A percentile compares a stretch with the other conserved stretches of the same genome.
Conservation (phyloP, 2,888 invertebrate genomes). For the Agrotis clavis region DNA sequence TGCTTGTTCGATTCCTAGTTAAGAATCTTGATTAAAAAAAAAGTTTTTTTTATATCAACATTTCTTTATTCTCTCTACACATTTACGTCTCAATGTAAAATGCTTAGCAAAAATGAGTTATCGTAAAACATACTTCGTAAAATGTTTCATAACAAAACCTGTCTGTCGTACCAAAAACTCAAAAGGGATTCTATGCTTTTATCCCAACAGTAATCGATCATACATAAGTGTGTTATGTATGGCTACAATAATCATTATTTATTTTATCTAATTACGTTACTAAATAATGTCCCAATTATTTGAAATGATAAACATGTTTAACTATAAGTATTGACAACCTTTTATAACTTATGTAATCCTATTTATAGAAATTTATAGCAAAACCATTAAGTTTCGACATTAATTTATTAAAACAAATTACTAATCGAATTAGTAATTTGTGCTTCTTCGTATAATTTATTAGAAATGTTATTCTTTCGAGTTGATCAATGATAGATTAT, state of each 20-base stretch:
- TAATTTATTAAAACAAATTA: too few species aligned
- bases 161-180: not conserved
- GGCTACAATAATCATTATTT: conserved; percentile 33
- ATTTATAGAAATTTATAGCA: conserved; percentile 53
- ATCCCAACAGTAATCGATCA: conserved; percentile 37
- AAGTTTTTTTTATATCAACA: not conserved
- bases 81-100: too few species aligned
- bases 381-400: conserved; percentile 37
- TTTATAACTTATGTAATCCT: conserved; percentile 41
- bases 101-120: too few species aligned
- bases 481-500: not conserved
- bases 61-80: not conserved
- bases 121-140: not conserved
- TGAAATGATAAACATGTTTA: conserved; percentile 46
- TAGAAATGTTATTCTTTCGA: not conserved
- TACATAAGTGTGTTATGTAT: conserved; percentile 22
- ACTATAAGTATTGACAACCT: conserved; percentile 16
- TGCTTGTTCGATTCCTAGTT: too few species aligned
- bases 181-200: not conserved
- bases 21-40: too few species aligned
- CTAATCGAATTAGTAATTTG: too few species aligned
- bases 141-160: not conserved
- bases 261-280: conserved; percentile 24
- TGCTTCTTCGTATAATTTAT: conserved; percentile 34
- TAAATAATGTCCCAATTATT: conserved; percentile 48